Base-by-base conservation (phyloP, 2,797 vertebrate species). In the Melanotaenia trifasciata region DNA sequence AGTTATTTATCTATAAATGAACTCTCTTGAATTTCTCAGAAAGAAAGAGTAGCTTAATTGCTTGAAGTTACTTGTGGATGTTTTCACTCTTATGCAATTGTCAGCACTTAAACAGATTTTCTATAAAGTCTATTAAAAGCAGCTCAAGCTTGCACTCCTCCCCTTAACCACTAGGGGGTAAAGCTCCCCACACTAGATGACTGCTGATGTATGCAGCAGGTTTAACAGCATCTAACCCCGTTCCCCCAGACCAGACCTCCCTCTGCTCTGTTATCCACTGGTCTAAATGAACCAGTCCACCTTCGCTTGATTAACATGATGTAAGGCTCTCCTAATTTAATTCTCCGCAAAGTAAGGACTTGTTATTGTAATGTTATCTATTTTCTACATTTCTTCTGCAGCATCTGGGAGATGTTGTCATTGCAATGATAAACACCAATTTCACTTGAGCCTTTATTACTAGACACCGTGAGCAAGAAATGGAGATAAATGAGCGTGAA, bases 401-500 rank as follows among this genome's bases (percentile, higher is more conserved):
- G 90, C 92, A 88, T 93, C 89, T 88, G 87, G 92, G 88, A 92
- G 90, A 93, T 92, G 93, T 90, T 94, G 94, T 94, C 93, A 90
- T 92, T 89, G 84, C 89, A 87, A 81, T 93, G 93, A 94, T 94
- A 93, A 95, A 94, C 91, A 92, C 85, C 75, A 86, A 86, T 93
- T 93, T 93, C 90, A 90, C 93, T 92, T 92, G 87, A 93, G 90
- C 91, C 87, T 91, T 93, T 93, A 94, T 93, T 93, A 92, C 90
- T 81, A 81, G 76, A 92, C 87, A 85, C 90, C 16, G 71, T 81
- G 89, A 83, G 92, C 73, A 73, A 90, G 92, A 93, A 94, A 95
- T 94, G 85, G 94, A 95, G 94, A 95, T 94, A 93, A 94, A 94
- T 94, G 93, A 91, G 91, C 11, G 40, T 3, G 83, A 86, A 91